These are phyloP conservation scores for Aradus depressus DNA, from an alignment of 2,888 invertebrate species.

Conservation along the genomic window DNA sequence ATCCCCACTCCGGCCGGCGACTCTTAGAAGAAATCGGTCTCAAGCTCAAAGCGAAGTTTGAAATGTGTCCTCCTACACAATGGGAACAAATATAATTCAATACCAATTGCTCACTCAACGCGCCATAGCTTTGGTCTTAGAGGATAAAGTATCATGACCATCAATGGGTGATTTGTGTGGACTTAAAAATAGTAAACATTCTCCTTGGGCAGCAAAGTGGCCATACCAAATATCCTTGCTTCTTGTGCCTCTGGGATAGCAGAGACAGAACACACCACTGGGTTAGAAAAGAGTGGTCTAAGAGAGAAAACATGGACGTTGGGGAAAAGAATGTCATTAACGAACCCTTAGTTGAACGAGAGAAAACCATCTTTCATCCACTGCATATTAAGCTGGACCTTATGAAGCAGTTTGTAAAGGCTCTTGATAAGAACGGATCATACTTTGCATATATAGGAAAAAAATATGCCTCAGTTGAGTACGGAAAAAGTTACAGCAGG, in stretches of 20 bases:
- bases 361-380: too few species aligned
- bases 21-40: too few species aligned
- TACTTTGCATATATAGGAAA: too few species aligned
- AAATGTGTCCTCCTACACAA: conserved; percentile 32
- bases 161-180: conserved; percentile 30
- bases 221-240: conserved; percentile 32
- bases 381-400: too few species aligned
- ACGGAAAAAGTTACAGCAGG: too few species aligned
- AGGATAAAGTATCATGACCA: conserved; percentile 29
- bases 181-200: conserved; percentile 30
- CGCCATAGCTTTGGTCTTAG: conserved; percentile 27
- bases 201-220: conserved; percentile 32
- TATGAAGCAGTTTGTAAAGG: too few species aligned
- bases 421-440: too few species aligned
- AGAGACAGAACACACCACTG: conserved; percentile 30
- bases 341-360: too few species aligned
- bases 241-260: conserved; percentile 32
- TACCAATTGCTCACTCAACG: conserved; percentile 32
- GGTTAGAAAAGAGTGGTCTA: conserved; percentile 27
- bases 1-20: too few species aligned
- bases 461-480: too few species aligned
- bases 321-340: conserved; percentile 22
- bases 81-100: conserved; percentile 33
- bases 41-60: conserved; percentile 30
- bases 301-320: conserved; percentile 16